phyloP scores from a whole-genome alignment of 1,140 invertebrate genomes.

The Choristoneura fumiferana region DNA sequence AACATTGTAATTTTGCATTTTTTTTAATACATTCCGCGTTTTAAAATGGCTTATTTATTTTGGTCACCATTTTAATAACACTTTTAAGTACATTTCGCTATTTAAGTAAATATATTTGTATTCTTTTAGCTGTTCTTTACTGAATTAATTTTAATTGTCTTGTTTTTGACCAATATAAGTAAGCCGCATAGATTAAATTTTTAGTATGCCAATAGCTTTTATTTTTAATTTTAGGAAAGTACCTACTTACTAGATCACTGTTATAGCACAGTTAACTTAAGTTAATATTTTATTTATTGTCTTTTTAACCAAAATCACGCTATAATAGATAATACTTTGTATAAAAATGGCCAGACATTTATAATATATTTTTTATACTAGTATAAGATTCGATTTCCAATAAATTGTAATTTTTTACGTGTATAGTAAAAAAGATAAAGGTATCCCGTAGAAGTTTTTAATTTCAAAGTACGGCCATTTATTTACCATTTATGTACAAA shows the following conservation, averaged over 20 bases:
- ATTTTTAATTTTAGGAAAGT: constrained; percentile 9
- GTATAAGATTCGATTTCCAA: too few relatives aligned
- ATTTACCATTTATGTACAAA: too few relatives aligned
- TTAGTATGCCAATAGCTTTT: constrained; percentile 14
- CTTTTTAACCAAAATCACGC: constrained; percentile 13
- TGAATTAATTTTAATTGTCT: too few relatives aligned
- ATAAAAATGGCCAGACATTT: background rate
- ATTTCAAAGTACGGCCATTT: too few relatives aligned
- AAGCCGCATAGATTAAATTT: background rate
- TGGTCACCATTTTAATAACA: background rate
- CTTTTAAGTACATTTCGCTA: too few relatives aligned
- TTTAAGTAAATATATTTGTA: too few relatives aligned
- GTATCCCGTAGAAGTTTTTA: too few relatives aligned
- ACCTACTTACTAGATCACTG: constrained; percentile 9
- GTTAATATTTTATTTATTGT: constrained; percentile 18
- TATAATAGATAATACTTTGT: constrained; percentile 4
- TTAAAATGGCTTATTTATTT: background rate
- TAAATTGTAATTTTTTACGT: too few relatives aligned
- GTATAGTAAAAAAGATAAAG: too few relatives aligned
- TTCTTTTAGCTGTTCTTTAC: too few relatives aligned
- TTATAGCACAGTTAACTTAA: constrained; percentile 7
- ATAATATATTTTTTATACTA: too few relatives aligned
- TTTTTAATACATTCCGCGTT: constrained; percentile 3
- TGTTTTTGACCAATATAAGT: too few relatives aligned
- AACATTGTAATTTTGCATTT: background rate